Conservation (phyloP, 2,888 invertebrate genomes). For the Eupithecia subfuscata region DNA sequence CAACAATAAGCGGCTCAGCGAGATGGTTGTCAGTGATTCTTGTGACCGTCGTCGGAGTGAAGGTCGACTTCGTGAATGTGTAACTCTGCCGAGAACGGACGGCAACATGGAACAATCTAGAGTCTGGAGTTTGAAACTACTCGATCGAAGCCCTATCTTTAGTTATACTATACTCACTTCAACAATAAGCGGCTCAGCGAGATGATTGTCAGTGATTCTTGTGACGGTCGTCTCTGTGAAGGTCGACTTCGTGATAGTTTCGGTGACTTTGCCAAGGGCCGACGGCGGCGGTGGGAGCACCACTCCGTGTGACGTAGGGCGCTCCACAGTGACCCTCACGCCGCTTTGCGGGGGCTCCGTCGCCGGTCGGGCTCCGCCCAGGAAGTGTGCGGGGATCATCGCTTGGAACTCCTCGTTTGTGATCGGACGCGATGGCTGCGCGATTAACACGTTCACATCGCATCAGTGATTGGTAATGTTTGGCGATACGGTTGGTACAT, state of each 20-base stretch:
- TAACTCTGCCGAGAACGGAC: slow-evolving; percentile 55
- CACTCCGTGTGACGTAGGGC: slow-evolving; percentile 84
- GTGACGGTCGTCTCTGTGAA: slow-evolving; percentile 98
- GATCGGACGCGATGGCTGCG: slow-evolving; percentile 91
- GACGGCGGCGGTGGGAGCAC: slow-evolving; percentile 92
- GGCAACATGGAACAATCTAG: slow-evolving; percentile 86
- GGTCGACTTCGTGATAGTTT: slow-evolving; percentile 97
- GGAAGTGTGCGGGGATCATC: slow-evolving; percentile 96
- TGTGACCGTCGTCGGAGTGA: slow-evolving; percentile 97
- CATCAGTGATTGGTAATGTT: slow-evolving; percentile 54
- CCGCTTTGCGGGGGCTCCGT: slow-evolving; percentile 70
- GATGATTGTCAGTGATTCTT: slow-evolving; percentile 95
- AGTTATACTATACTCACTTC: slow-evolving; percentile 86
- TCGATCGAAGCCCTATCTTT: background rate
- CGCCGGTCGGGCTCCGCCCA: slow-evolving; percentile 73
- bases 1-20: slow-evolving; percentile 92
- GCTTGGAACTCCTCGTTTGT: slow-evolving; percentile 97
- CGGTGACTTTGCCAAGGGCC: slow-evolving; percentile 93
- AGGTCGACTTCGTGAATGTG: slow-evolving; percentile 97
- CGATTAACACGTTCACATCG: slow-evolving; percentile 82
- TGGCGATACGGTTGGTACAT: slow-evolving; percentile 25
- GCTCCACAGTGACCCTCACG: slow-evolving; percentile 94
- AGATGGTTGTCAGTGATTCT: slow-evolving; percentile 96
- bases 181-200: slow-evolving; percentile 92
- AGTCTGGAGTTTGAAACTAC: slow-evolving; percentile 64